phyloP scores from a whole-genome alignment of 2,888 invertebrate genomes.

The Epiblema foenella region DNA sequence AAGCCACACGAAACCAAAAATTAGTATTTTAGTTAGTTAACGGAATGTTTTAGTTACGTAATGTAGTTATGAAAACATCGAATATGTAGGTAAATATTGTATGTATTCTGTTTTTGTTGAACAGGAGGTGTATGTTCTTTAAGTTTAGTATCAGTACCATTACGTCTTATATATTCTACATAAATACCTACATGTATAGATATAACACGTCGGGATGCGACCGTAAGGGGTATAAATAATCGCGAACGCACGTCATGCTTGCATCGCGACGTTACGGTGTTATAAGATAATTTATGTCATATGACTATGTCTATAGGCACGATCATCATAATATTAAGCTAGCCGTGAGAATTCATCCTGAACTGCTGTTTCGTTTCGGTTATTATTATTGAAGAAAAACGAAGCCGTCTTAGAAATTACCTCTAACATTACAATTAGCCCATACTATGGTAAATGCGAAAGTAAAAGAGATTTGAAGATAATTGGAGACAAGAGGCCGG shows the following conservation, averaged over 20 bases:
- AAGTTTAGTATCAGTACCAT: background rate
- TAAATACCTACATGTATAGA: too few species aligned
- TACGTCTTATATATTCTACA: background rate
- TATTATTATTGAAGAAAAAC: background rate
- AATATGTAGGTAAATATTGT: too few species aligned
- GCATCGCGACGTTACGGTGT: background rate
- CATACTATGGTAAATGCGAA: background rate
- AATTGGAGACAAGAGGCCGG: too few species aligned
- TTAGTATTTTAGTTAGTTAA: too few species aligned
- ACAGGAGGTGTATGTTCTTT: background rate
- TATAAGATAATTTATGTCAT: background rate
- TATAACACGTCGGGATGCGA: background rate
- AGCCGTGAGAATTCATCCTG: background rate
- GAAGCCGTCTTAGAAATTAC: background rate
- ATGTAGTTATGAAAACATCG: too few species aligned
- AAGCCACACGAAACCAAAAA: too few species aligned
- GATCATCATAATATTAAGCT: background rate
- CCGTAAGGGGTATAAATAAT: background rate
- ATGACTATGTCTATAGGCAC: background rate
- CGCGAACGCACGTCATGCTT: background rate
- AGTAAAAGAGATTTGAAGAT: background rate
- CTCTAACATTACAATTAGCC: too few species aligned
- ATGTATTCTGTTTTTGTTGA: too few species aligned
- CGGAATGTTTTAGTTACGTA: too few species aligned
- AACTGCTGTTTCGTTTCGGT: background rate